A percentile compares a stretch with the other conserved stretches of the same genome.
Evolutionary conservation across 2,888 invertebrate species (phyloP).

Genomic region (Pemphredon lugubris): DNA sequence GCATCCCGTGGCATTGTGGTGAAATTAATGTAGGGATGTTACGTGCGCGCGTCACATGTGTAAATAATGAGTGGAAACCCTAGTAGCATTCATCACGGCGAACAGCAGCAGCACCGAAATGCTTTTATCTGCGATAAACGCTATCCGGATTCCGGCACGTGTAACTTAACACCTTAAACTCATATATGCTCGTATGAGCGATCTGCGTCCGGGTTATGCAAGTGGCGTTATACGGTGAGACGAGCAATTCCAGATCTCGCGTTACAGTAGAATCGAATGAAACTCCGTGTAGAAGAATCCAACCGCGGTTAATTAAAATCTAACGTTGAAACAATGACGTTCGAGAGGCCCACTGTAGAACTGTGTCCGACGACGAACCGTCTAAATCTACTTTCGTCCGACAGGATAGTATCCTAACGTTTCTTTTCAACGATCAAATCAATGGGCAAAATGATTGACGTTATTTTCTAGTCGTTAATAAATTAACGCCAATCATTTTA

Average conservation of each 20-base stretch:
- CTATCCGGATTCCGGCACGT: constrained; percentile 39
- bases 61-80: constrained; percentile 50
- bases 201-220: constrained; percentile 31
- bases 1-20: not conserved
- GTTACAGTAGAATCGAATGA: not conserved
- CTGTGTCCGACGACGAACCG: too few species aligned
- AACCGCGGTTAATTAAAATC: not conserved
- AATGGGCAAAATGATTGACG: too few species aligned
- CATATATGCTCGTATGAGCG: constrained; percentile 42
- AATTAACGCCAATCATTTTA: too few species aligned
- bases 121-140: constrained; percentile 55
- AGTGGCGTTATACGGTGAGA: constrained; percentile 18
- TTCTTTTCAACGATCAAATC: too few species aligned
- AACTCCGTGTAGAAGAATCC: not conserved
- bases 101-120: constrained; percentile 43
- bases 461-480: too few species aligned
- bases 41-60: constrained; percentile 32
- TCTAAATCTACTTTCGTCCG: too few species aligned
- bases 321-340: too few species aligned
- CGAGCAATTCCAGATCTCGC: constrained; percentile 11
- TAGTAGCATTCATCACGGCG: constrained; percentile 41
- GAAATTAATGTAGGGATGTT: constrained; percentile 25
- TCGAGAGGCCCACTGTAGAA: too few species aligned
- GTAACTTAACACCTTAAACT: constrained; percentile 72
- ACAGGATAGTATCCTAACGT: too few species aligned